Evolutionary conservation across 2,888 invertebrate genomes (phyloP).

Genomic region (Odontothrips loti): DNA sequence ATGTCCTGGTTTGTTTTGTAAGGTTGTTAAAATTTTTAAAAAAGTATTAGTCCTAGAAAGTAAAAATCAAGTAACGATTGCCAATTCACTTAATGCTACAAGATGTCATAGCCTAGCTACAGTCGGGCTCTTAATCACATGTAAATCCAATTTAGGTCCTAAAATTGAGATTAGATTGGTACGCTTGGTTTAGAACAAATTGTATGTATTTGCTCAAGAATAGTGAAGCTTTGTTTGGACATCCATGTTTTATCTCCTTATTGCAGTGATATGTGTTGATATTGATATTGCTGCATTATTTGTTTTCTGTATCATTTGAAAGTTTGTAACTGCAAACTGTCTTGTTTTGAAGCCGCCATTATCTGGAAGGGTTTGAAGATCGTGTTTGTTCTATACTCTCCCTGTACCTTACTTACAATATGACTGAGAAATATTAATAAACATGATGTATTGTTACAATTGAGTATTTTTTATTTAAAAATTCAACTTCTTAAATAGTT

Average conservation of each 20-base stretch:
- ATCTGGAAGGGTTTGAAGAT: conserved; percentile 26
- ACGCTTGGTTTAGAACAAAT: conserved; percentile 8
- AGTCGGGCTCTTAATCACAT: background rate
- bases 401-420: conserved; percentile 26
- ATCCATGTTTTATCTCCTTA: background rate
- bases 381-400: conserved; percentile 17
- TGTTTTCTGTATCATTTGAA: background rate
- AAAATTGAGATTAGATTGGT: conserved; percentile 1
- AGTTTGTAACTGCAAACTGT: conserved; percentile 26
- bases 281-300: conserved; percentile 7
- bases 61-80: background rate
- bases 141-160: conserved; percentile 3
- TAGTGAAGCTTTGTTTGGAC: conserved; percentile 13
- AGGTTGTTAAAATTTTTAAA: background rate
- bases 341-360: conserved; percentile 4
- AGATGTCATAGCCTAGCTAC: background rate
- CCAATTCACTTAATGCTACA: conserved; percentile 17
- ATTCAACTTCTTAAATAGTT: background rate
- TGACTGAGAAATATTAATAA: conserved; percentile 27
- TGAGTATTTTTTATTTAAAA: background rate
- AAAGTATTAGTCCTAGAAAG: background rate
- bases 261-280: background rate
- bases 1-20: conserved; percentile 1
- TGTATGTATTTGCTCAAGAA: conserved; percentile 14
- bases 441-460: conserved; percentile 19